Percentiles rank a stretch among this genome's conserved stretches.
Evolutionary conservation across 2,113 vertebrate species (phyloP).

Genomic region (Saccopteryx bilineata): DNA sequence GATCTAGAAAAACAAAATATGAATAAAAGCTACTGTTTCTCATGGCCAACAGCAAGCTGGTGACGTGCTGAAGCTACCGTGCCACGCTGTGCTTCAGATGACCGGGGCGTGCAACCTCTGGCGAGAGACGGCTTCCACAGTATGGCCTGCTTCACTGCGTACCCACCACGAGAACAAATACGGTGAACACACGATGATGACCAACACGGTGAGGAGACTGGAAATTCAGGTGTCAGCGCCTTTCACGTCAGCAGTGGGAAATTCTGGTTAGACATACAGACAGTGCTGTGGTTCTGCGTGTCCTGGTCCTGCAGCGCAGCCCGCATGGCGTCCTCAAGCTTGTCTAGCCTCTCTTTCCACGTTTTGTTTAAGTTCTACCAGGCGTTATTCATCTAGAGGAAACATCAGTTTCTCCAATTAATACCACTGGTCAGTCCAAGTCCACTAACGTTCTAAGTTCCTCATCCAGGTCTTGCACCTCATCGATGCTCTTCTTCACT

Average conservation of each 20-base stretch:
- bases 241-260: not conserved
- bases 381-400: slow-evolving; percentile 94
- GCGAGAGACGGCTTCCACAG: not conserved
- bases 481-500: slow-evolving; percentile 99
- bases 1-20: slow-evolving; percentile 13
- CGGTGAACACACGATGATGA: not conserved
- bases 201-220: not conserved
- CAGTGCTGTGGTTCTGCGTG: slow-evolving; percentile 53
- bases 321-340: slow-evolving; percentile 97
- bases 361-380: slow-evolving; percentile 97
- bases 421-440: accelerated
- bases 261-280: not conserved
- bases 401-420: slow-evolving; percentile 38
- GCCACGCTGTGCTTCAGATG: not conserved
- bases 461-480: slow-evolving; percentile 87
- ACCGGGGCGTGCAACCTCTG: not conserved
- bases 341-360: slow-evolving; percentile 96
- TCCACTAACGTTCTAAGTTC: not conserved
- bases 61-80: not conserved
- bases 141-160: not conserved
- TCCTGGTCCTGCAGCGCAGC: slow-evolving; percentile 98
- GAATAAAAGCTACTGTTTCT: not conserved
- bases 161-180: not conserved
- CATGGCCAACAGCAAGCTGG: not conserved
- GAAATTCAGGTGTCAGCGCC: not conserved